These are phyloP conservation scores for Creontiades dilutus DNA, from an alignment of 2,888 invertebrate species.

Conservation along the genomic window DNA sequence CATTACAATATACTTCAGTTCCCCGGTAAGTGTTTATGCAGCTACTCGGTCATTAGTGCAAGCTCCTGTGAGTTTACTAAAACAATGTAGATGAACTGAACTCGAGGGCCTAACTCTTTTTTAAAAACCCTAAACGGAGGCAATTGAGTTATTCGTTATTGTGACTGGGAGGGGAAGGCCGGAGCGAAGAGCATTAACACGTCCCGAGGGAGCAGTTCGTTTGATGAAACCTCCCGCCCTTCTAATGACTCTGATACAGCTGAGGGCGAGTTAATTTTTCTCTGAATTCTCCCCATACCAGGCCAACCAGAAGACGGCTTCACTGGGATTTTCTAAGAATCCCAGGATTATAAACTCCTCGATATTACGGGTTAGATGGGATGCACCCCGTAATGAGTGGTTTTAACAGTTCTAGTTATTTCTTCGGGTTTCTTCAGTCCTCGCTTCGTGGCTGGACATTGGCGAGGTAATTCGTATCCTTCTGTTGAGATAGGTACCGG, in stretches of 20 bases:
- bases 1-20: too few relatives aligned
- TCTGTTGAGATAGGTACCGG: too few relatives aligned
- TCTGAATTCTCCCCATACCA: background rate
- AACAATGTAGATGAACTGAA: too few relatives aligned
- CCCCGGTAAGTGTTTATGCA: too few relatives aligned
- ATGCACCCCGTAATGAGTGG: too few relatives aligned
- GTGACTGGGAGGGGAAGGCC: slow-evolving; percentile 15
- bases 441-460: too few relatives aligned
- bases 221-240: slow-evolving; percentile 55
- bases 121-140: background rate
- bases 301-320: background rate
- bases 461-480: too few relatives aligned
- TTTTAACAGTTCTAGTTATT: too few relatives aligned
- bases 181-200: slow-evolving; percentile 47
- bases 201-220: slow-evolving; percentile 44
- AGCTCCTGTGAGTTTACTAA: too few relatives aligned
- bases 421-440: too few relatives aligned
- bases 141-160: slow-evolving; percentile 59
- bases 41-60: too few relatives aligned
- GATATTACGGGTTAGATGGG: too few relatives aligned
- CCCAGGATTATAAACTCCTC: background rate
- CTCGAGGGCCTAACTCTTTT: background rate
- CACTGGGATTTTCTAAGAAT: background rate
- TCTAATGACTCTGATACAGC: slow-evolving; percentile 56
- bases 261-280: background rate